phyloP scores from a whole-genome alignment of 2,113 vertebrate genomes.

The Proteles cristata region DNA sequence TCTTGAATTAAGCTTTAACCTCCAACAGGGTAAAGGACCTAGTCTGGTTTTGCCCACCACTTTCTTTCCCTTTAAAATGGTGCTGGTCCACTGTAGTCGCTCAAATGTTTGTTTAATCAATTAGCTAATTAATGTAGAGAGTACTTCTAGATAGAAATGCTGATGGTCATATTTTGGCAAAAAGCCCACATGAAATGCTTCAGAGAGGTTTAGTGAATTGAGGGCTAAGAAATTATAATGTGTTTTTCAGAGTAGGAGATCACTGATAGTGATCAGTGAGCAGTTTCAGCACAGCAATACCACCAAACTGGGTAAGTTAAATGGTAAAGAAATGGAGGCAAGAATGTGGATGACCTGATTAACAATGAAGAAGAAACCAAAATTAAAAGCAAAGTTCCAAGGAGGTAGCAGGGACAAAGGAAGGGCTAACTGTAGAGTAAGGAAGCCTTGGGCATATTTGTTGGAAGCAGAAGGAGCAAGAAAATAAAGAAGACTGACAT shows the following conservation, averaged over 20 bases:
- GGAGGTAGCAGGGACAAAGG: background rate
- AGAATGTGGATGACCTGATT: background rate
- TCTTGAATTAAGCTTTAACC: background rate
- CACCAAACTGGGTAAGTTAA: background rate
- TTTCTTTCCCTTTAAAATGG: background rate
- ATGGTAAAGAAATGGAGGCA: background rate
- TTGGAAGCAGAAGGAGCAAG: background rate
- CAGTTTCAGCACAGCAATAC: background rate
- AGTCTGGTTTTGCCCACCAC: background rate
- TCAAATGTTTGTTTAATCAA: background rate
- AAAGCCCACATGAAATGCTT: background rate
- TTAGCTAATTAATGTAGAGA: background rate
- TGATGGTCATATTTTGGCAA: background rate
- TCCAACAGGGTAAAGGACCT: background rate
- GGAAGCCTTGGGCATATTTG: background rate
- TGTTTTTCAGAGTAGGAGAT: background rate
- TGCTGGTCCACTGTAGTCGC: background rate
- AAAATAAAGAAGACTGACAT: background rate
- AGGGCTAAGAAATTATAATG: background rate
- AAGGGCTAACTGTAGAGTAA: background rate
- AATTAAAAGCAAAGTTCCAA: background rate
- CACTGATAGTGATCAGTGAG: background rate
- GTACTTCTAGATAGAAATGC: slow-evolving; percentile 16
- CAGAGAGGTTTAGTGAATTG: background rate
- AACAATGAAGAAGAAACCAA: background rate